Percentiles rank a stretch among this genome's conserved stretches.
Conservation (phyloP, 2,888 invertebrate genomes). For the Hydropsyche betteni region DNA sequence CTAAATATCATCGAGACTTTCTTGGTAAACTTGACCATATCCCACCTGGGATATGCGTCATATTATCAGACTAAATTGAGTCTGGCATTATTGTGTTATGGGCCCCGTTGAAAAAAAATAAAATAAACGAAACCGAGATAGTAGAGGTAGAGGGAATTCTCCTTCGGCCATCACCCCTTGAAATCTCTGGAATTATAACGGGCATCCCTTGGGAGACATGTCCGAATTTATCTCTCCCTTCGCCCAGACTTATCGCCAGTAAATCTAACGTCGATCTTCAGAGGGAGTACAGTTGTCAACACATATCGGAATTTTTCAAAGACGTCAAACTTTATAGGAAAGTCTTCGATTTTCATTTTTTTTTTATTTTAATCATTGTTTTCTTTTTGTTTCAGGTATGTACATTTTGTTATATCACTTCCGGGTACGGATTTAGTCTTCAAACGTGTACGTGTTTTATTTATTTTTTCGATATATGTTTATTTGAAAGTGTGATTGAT, state of each 20-base stretch:
- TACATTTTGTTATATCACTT: too few species aligned
- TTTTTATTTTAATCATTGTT: too few species aligned
- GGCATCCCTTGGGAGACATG: slow-evolving; percentile 46
- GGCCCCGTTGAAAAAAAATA: slow-evolving; percentile 17
- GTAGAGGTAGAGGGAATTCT: slow-evolving; percentile 9
- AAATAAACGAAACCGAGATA: slow-evolving; percentile 30
- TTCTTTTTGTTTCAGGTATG: too few species aligned
- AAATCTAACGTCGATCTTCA: slow-evolving; percentile 45
- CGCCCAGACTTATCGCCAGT: slow-evolving; percentile 47
- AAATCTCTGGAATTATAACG: slow-evolving; percentile 31
- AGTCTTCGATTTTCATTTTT: too few species aligned
- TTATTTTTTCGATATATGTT: too few species aligned
- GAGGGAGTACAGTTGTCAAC: slow-evolving; percentile 17
- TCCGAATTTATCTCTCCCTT: slow-evolving; percentile 47
- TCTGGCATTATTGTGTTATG: not conserved
- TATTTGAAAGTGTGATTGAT: too few species aligned
- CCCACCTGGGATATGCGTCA: slow-evolving; percentile 10
- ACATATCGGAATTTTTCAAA: slow-evolving; percentile 22
- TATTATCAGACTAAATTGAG: slow-evolving; percentile 23
- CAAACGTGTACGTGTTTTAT: too few species aligned
- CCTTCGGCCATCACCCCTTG: not conserved
- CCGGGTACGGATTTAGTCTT: too few species aligned
- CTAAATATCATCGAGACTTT: too few species aligned
- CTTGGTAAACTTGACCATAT: too few species aligned
- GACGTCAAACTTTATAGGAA: not conserved